A percentile compares a stretch with the other conserved stretches of the same genome.
phyloP scores from a whole-genome alignment of 2,888 invertebrate genomes.

The Cremastinae sp. region DNA sequence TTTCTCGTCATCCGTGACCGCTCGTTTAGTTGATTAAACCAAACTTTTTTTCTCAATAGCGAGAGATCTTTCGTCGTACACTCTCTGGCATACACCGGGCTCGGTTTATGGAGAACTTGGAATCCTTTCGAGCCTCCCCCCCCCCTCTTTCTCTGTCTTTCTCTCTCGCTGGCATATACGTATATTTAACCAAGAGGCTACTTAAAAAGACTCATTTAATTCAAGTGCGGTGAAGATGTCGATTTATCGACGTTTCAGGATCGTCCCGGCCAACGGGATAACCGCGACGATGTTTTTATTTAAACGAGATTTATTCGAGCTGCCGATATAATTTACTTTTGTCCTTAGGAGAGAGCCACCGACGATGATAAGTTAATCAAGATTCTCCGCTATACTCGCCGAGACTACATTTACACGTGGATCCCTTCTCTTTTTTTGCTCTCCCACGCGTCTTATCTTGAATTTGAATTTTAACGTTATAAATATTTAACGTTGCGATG shows the following conservation, averaged over 20 bases:
- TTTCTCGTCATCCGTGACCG: too few relatives aligned
- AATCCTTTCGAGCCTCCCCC: not conserved
- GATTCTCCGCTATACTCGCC: not conserved
- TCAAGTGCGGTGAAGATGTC: slow-evolving; percentile 36
- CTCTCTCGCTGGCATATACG: not conserved
- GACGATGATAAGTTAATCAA: slow-evolving; percentile 22
- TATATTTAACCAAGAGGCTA: too few relatives aligned
- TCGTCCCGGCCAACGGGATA: slow-evolving; percentile 22
- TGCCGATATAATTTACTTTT: slow-evolving; percentile 14
- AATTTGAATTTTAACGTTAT: too few relatives aligned
- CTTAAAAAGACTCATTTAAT: slow-evolving; percentile 36
- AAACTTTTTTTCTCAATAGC: too few relatives aligned
- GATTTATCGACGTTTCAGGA: slow-evolving; percentile 27
- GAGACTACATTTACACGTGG: too few relatives aligned
- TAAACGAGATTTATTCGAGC: slow-evolving; percentile 24
- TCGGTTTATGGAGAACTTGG: slow-evolving; percentile 19
- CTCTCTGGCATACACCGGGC: slow-evolving; percentile 9
- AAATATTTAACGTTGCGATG: too few relatives aligned
- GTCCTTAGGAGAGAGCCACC: not conserved
- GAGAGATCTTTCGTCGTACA: slow-evolving; percentile 7
- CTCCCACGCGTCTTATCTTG: too few relatives aligned
- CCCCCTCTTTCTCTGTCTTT: not conserved
- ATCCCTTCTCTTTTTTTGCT: too few relatives aligned
- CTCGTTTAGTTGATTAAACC: too few relatives aligned
- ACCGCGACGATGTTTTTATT: slow-evolving; percentile 20